Conservation (phyloP, 2,888 invertebrate genomes). For the Emesis furor region DNA sequence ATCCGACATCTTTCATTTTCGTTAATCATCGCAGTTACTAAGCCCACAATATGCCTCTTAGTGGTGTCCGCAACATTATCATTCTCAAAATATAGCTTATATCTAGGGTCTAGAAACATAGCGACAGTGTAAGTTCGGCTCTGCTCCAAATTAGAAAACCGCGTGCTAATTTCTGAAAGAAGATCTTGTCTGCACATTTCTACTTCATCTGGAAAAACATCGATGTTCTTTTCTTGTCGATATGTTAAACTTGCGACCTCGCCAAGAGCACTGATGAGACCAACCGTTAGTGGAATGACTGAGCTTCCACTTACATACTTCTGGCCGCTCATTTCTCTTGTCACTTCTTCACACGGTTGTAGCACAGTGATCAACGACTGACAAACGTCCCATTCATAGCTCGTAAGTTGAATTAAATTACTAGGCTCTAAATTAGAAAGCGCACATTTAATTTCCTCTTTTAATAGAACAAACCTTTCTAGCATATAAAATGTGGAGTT, state of each 20-base stretch:
- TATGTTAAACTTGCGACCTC: background rate
- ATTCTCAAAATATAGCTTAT: conserved; percentile 57
- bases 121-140: conserved; percentile 47
- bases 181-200: conserved; percentile 51
- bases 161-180: conserved; percentile 27
- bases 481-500: too few species aligned
- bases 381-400: too few species aligned
- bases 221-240: conserved; percentile 31
- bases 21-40: background rate
- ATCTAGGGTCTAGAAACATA: conserved; percentile 58
- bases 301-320: conserved; percentile 58
- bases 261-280: background rate
- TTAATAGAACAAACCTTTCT: too few species aligned
- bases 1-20: background rate
- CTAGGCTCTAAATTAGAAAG: too few species aligned
- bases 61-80: conserved; percentile 10
- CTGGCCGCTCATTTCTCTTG: conserved; percentile 60
- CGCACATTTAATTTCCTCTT: too few species aligned
- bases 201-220: conserved; percentile 43
- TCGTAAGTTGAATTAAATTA: too few species aligned
- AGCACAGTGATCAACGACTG: too few species aligned
- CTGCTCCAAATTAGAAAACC: conserved; percentile 42
- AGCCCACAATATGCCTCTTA: background rate
- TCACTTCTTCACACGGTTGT: conserved; percentile 27
- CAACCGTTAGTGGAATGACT: conserved; percentile 35